A percentile compares a stretch with the other conserved stretches of the same genome.
Evolutionary conservation across 2,888 invertebrate genomes (phyloP).

Genomic region (Cheilosia vulpina): DNA sequence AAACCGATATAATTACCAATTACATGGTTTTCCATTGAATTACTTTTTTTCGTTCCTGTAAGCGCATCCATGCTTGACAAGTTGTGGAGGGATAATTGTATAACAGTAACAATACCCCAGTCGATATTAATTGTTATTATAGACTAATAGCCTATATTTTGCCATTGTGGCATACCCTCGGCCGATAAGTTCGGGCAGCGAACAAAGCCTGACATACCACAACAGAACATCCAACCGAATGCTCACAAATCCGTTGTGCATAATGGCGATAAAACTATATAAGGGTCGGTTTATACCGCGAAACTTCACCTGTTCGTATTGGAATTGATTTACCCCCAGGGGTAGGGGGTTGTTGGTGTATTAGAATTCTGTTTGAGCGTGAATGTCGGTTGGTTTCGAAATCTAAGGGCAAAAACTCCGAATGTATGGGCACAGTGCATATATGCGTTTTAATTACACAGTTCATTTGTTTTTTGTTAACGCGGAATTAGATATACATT

Average conservation of each 20-base stretch:
- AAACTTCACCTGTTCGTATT: constrained; percentile 18
- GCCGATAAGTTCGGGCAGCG: background rate
- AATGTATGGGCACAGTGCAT: background rate
- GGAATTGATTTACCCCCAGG: constrained; percentile 40
- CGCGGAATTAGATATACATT: background rate
- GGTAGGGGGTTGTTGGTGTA: background rate
- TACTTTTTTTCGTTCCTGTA: background rate
- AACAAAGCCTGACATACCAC: constrained; percentile 20
- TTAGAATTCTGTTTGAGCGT: constrained; percentile 8
- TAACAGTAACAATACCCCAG: constrained; percentile 30
- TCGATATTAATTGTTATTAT: constrained; percentile 45
- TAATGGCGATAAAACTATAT: constrained; percentile 29
- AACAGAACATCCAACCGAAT: constrained; percentile 26
- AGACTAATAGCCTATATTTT: constrained; percentile 23
- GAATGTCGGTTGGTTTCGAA: background rate
- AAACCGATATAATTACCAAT: constrained; percentile 14
- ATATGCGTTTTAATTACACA: constrained; percentile 20
- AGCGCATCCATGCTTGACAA: constrained; percentile 11
- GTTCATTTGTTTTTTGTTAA: constrained; percentile 23
- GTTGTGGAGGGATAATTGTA: constrained; percentile 31
- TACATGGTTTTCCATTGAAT: constrained; percentile 22
- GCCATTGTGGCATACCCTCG: background rate
- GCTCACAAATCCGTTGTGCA: constrained; percentile 24
- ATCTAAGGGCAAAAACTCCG: background rate
- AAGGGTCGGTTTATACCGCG: background rate